phyloP scores from a whole-genome alignment of 1,140 invertebrate genomes.

The Caenorhabditis tropicalis region DNA sequence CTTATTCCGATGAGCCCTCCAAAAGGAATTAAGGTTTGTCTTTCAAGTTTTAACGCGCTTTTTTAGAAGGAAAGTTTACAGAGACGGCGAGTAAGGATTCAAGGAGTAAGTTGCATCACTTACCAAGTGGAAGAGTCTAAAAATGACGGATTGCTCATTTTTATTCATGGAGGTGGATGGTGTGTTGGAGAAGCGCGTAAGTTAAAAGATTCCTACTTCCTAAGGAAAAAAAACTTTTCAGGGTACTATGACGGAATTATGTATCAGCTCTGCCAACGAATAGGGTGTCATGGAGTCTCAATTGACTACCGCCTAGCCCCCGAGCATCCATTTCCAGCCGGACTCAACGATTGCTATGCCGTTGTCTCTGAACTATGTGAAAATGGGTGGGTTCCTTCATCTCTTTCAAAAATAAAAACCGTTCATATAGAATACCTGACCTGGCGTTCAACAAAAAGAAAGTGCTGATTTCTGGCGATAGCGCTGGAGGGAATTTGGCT shows the following conservation, averaged over 20 bases:
- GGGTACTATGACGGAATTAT: conserved; percentile 64
- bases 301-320: conserved; percentile 69
- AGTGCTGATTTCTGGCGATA: conserved; percentile 52
- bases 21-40: neutral
- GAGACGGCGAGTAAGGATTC: conserved; percentile 57
- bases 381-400: neutral
- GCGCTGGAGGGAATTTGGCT: conserved; percentile 57
- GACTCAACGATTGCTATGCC: conserved; percentile 64
- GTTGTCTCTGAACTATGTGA: conserved; percentile 63
- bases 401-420: neutral
- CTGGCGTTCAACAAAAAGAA: conserved; percentile 38
- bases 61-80: conserved; percentile 55
- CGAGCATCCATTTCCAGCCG: conserved; percentile 65
- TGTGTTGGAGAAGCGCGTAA: conserved; percentile 7
- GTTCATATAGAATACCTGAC: neutral
- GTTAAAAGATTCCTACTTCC: conserved; percentile 27
- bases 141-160: conserved; percentile 58
- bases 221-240: neutral
- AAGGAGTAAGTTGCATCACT: conserved; percentile 66
- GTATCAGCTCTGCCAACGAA: conserved; percentile 55
- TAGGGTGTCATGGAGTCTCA: conserved; percentile 63
- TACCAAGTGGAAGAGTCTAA: conserved; percentile 59
- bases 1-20: conserved; percentile 57
- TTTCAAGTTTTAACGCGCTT: neutral
- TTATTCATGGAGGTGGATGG: conserved; percentile 69